Percentiles rank a stretch among this genome's conserved stretches.
phyloP scores from a whole-genome alignment of 37 sponge, comb jelly and placozoan genomes.

The Petrosia ficiformis region DNA sequence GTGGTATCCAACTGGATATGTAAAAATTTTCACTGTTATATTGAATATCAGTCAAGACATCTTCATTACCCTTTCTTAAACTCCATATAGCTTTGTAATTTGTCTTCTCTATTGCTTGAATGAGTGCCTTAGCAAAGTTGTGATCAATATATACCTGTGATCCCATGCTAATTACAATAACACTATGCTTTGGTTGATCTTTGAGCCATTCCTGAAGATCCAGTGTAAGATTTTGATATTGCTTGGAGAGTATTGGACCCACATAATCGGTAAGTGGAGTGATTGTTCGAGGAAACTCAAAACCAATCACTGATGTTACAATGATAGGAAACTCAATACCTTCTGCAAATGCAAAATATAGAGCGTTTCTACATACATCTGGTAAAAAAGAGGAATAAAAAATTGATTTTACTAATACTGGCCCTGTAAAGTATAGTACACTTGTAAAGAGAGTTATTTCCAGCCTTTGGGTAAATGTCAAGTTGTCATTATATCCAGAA shows the following conservation, averaged over 20 bases:
- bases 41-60: constrained; percentile 19
- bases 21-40: constrained; percentile 9
- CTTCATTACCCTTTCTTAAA: constrained; percentile 9
- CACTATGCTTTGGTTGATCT: constrained; percentile 2
- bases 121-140: constrained; percentile 19
- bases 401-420: background rate
- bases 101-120: constrained; percentile 18
- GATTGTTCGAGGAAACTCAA: constrained; percentile 44
- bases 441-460: background rate
- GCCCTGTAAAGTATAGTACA: background rate
- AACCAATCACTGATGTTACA: constrained; percentile 29
- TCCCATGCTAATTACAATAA: constrained; percentile 75
- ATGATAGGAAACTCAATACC: background rate
- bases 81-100: constrained; percentile 39
- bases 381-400: background rate
- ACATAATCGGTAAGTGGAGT: constrained; percentile 34
- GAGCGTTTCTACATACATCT: background rate
- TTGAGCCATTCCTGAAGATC: constrained; percentile 49
- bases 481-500: background rate
- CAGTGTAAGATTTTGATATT: background rate
- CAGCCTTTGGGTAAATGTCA: background rate
- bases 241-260: constrained; percentile 29
- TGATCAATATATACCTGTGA: background rate
- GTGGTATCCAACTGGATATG: constrained; percentile 39
- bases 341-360: background rate